Evolutionary conservation across 2,888 invertebrate species (phyloP), one percentile per base, ranked within the genome.

Genomic region (Argyresthia albistria): DNA sequence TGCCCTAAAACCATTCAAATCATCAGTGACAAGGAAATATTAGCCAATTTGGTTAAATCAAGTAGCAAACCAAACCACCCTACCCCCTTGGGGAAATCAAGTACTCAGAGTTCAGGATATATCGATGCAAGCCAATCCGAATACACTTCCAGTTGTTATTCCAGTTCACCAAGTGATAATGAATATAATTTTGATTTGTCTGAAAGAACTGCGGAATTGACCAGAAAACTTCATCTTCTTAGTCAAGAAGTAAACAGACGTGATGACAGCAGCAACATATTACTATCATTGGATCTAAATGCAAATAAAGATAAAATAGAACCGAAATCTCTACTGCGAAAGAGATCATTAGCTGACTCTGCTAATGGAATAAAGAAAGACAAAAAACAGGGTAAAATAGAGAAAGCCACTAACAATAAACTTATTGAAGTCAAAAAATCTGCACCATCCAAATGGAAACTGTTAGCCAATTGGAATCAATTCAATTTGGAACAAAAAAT

Each of bases 401-500:
- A 25, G 4, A 8, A 35, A 42, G 42, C 14, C 42, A 25, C 9
- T 16, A 59, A 43, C 16, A 37, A 61, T 60, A 60, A 60, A 56
- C 68, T 61, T 57, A 73, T 67, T 63, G 70, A 66, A 61, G 53
- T 55, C 45, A 70, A 69, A 57, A 54, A 60, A 57, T 66, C 66
- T 60, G 53, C 53, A 35, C 14, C 65, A 66, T 88, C 89, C 0
- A 76, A 69, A 56, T 82, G 84, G 61, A 75, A 89, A 57, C 65
- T 89, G 65, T 51, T 80, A 64, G 56, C 80, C 58, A 67, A 89
- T 69, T 93, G 91, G 89, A 82, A 79, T 53, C 75, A 80, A 51
- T 91, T 93, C 64, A 90, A 90, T 60, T 60, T 73, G 9, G 58
- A 65, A 35, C 90, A 90, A 43, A 89, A 92, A 66, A 88, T 89